Percentiles rank a stretch among this genome's conserved stretches.
Evolutionary conservation across 1,140 invertebrate species (phyloP).

Genomic region (Meloidogyne chitwoodi): DNA sequence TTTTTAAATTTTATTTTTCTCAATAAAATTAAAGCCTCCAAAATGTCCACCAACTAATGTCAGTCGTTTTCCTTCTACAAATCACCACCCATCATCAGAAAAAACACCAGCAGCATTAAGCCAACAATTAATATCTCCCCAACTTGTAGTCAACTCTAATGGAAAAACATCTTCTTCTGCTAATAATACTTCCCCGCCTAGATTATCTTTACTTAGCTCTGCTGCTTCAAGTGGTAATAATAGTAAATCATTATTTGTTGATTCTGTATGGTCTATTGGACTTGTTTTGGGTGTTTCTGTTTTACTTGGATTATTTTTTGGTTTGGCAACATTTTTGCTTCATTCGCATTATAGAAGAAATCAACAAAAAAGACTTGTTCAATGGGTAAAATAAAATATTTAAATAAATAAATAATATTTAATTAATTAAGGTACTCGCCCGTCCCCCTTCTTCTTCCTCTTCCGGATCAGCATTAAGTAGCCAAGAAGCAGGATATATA

Average conservation of each 20-base stretch:
- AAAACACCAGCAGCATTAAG: neutral
- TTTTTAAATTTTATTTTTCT: no score
- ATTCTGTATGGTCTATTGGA: neutral
- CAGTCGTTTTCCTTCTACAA: neutral
- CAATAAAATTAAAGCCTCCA: neutral
- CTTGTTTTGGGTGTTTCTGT: conserved; percentile 4
- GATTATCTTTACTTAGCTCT: neutral
- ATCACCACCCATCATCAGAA: neutral
- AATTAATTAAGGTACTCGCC: neutral
- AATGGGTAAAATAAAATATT: neutral
- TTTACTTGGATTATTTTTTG: conserved; percentile 1
- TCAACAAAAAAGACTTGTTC: conserved; percentile 8
- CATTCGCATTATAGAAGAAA: neutral
- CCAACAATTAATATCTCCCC: neutral
- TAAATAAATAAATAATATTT: neutral
- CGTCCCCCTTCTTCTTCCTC: neutral
- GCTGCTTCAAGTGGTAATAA: neutral
- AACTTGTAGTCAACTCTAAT: neutral
- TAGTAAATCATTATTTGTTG: neutral
- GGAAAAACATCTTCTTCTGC: neutral
- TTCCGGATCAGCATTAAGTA: neutral
- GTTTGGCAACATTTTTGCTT: conserved; percentile 1
- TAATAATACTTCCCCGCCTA: neutral
- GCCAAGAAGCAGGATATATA: conserved; percentile 7
- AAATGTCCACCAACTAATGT: neutral